Evolutionary conservation across 2,113 vertebrate species (phyloP).

Genomic region (Carassius carassius): DNA sequence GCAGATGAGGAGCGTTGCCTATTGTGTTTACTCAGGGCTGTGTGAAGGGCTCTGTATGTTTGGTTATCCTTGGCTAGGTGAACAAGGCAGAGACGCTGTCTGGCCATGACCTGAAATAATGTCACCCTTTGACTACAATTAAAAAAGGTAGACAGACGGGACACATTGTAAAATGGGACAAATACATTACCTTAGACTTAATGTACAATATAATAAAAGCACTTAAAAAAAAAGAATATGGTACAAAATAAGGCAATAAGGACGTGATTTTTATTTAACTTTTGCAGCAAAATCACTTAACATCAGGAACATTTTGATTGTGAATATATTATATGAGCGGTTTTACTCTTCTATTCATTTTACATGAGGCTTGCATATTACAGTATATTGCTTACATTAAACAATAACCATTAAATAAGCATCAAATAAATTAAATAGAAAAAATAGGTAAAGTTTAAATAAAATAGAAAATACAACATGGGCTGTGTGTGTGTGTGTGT

Average conservation of each 20-base stretch:
- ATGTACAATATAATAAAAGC: background rate
- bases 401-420: background rate
- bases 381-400: background rate
- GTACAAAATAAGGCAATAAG: no score
- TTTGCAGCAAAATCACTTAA: no score
- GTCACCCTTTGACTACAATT: background rate
- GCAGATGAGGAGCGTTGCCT: slow-evolving; percentile 41
- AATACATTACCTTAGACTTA: background rate
- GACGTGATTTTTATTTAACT: no score
- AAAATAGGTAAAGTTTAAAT: background rate
- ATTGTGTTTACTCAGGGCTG: slow-evolving; percentile 51
- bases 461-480: no score
- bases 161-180: background rate
- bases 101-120: slow-evolving; percentile 35
- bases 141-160: background rate
- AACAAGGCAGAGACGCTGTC: slow-evolving; percentile 8
- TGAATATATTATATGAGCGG: background rate
- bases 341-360: background rate
- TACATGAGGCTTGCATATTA: background rate
- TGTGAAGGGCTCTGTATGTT: slow-evolving; percentile 43
- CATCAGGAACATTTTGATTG: background rate
- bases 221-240: background rate
- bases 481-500: no score
- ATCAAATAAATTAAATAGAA: background rate
- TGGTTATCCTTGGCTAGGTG: slow-evolving; percentile 31